Evolutionary conservation across 30 jellyfish, hydroid and myxozoan species (phyloP).

Genomic region (Aurelia aurita complex sp. Pacific): DNA sequence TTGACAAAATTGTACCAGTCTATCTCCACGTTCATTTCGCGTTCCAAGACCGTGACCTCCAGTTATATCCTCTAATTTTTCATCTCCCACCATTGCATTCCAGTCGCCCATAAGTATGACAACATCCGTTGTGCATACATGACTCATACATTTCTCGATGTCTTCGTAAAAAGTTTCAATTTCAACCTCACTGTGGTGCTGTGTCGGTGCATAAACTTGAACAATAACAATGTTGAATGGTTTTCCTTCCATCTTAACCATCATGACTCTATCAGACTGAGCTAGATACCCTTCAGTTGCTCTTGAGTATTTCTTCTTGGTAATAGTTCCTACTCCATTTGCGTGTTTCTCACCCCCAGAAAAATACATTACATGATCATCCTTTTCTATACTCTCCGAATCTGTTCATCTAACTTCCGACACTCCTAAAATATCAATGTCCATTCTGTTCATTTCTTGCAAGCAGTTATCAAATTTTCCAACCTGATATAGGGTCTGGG

Average conservation of each 20-base stretch:
- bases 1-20: not conserved
- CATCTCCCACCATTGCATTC: constrained; percentile 8
- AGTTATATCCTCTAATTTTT: not conserved
- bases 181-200: constrained; percentile 11
- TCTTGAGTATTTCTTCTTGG: not conserved
- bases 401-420: constrained; percentile 21
- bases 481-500: constrained; percentile 9
- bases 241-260: constrained; percentile 10
- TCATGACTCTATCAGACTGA: constrained; percentile 30
- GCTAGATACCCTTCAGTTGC: constrained; percentile 3
- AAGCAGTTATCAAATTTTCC: constrained; percentile 23
- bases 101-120: constrained; percentile 10
- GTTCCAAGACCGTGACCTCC: not conserved
- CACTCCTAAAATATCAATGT: constrained; percentile 3
- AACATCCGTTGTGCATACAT: not conserved
- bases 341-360: not conserved
- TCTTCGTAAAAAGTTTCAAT: constrained; percentile 29
- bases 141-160: constrained; percentile 5
- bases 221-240: constrained; percentile 35
- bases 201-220: constrained; percentile 43
- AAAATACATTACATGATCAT: not conserved
- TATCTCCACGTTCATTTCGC: constrained; percentile 6
- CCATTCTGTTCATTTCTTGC: constrained; percentile 37
- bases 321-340: constrained; percentile 5
- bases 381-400: not conserved